Conservation (phyloP, 1,140 invertebrate genomes). For the Drosophila kikkawai region DNA sequence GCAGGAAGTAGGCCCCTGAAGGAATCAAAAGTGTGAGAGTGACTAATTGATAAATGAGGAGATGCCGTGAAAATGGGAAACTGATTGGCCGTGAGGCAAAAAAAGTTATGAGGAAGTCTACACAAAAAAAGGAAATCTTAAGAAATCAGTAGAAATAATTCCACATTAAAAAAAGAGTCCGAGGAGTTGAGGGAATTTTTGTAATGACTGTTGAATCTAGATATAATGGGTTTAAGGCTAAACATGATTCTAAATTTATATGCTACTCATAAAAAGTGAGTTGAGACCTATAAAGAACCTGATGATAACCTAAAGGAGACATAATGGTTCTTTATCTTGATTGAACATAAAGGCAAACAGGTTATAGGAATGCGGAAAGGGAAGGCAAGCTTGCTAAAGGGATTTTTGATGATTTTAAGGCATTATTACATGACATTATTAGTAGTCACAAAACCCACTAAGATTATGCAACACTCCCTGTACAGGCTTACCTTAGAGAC, state of each 20-base stretch:
- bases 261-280: constrained; percentile 4
- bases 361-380: neutral
- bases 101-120: constrained; percentile 23
- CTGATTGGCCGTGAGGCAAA: constrained; percentile 38
- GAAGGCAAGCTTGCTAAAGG: neutral
- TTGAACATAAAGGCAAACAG: constrained; percentile 4
- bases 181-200: neutral
- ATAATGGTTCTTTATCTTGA: constrained; percentile 12
- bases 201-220: constrained; percentile 7
- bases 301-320: constrained; percentile 4
- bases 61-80: constrained; percentile 6
- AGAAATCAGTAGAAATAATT: constrained; percentile 4
- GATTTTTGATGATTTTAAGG: neutral
- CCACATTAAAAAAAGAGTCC: neutral
- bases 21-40: constrained; percentile 36
- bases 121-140: neutral
- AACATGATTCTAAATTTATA: constrained; percentile 11
- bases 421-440: neutral
- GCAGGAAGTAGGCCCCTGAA: constrained; percentile 58
- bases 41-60: constrained; percentile 46
- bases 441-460: neutral
- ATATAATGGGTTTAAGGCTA: constrained; percentile 26
- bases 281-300: constrained; percentile 7
- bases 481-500: neutral
- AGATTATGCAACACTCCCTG: neutral